Evolutionary conservation across 2,113 vertebrate genomes (phyloP), one percentile per base, ranked within the genome.

Genomic region (Aphyosemion australe): DNA sequence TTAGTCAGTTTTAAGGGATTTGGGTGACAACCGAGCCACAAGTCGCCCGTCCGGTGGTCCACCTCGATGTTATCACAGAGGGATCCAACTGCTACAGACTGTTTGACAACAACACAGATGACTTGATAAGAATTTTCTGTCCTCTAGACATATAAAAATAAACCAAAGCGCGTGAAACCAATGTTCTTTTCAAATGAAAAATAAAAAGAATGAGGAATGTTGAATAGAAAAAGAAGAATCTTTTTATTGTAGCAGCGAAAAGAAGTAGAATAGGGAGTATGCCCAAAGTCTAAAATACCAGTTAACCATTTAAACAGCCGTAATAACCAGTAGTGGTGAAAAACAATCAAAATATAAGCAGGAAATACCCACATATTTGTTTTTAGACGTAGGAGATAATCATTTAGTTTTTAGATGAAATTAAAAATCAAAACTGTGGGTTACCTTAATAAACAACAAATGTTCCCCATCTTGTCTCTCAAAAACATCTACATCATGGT

Each of bases 11-110:
- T 95, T 83, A 69, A n/a, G 18, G 7, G 87, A 58, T 94, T 93
- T n/a, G 95, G 95, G 81, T 95, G 94, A 73, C 94, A 95, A 31
- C 95, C 96, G 56, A 84, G 12, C 94, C 93, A 96, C 56, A 98
- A 7, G 49, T 97, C 96, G 51, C 94, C 96, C 0, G 94, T 94
- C 48, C 55, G 69, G 34, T 81, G 90, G 64, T 98, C 95, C 57
- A 97, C 72, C 31, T 85, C 93, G 20, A 97, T 78, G 68, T 98
- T 97, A 83, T 98, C 96, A 0, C 89, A 79, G 5, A 94, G 65
- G 0, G 93, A 94, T 43, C 87, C 92, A 59, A 96, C 77, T 2
- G 90, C 87, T 41, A 98, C 83, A 0, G 76, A 89, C 97, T 98
- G 65, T 47, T 39, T 12, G 9, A 19, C 71, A 65, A 64, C 19